phyloP scores from a whole-genome alignment of 2,888 invertebrate species.

The Tachystola acroxantha region DNA sequence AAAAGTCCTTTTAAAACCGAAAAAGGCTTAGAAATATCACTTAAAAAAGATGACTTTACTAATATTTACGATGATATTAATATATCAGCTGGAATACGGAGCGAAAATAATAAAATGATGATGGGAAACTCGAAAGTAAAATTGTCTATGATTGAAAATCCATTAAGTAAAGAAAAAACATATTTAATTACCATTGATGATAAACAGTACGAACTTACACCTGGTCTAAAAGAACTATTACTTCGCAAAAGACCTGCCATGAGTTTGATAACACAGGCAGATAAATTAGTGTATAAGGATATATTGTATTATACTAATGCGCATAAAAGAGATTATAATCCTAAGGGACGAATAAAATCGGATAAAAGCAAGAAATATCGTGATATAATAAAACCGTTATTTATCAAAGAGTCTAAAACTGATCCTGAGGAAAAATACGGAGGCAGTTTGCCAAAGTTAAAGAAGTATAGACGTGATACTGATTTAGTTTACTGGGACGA shows the following conservation, averaged over 20 bases:
- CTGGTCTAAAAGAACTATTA: constrained; percentile 10
- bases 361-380: constrained; percentile 13
- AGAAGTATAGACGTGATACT: constrained; percentile 6
- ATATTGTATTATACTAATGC: constrained; percentile 12
- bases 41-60: neutral
- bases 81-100: constrained; percentile 9
- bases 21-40: neutral
- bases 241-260: constrained; percentile 8
- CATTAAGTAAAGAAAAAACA: neutral
- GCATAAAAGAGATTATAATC: constrained; percentile 13
- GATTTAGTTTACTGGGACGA: constrained; percentile 23
- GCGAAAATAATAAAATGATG: constrained; percentile 5
- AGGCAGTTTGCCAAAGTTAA: constrained; percentile 11
- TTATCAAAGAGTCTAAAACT: neutral
- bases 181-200: constrained; percentile 1
- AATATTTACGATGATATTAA: constrained; percentile 4
- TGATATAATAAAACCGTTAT: constrained; percentile 8
- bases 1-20: neutral
- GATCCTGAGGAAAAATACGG: constrained; percentile 5
- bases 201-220: constrained; percentile 8
- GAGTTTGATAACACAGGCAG: constrained; percentile 3
- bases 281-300: constrained; percentile 12
- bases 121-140: constrained; percentile 9
- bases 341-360: constrained; percentile 12
- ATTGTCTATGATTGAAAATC: constrained; percentile 1